Conservation (phyloP, 2,113 vertebrate genomes). For the Xyrauchen texanus region DNA sequence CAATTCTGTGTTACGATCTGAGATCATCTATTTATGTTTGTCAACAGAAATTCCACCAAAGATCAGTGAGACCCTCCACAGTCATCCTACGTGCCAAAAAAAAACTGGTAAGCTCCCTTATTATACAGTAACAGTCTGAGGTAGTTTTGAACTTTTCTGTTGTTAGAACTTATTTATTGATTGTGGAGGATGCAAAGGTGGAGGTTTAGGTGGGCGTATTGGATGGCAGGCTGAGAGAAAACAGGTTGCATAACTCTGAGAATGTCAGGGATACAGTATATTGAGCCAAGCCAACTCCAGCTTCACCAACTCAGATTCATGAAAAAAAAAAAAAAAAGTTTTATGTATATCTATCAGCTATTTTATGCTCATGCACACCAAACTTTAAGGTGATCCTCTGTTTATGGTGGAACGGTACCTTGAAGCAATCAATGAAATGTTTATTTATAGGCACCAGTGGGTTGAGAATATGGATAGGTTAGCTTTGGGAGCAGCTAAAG, state of each 20-base stretch:
- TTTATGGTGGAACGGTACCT: slow-evolving; percentile 51
- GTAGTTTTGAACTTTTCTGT: background rate
- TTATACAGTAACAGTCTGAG: background rate
- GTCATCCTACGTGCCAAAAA: background rate
- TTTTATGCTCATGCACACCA: slow-evolving; percentile 25
- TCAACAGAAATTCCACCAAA: too few species aligned
- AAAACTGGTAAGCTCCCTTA: background rate
- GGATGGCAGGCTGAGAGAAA: slow-evolving; percentile 68
- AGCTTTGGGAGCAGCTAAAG: slow-evolving; percentile 13
- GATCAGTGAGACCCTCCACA: too few species aligned
- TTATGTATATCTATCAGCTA: slow-evolving; percentile 64
- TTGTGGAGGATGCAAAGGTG: slow-evolving; percentile 65
- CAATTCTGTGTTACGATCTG: too few species aligned
- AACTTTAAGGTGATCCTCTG: slow-evolving; percentile 45
- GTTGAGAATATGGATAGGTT: slow-evolving; percentile 26
- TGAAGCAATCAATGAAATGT: slow-evolving; percentile 50
- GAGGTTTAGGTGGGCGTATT: slow-evolving; percentile 67
- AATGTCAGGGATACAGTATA: slow-evolving; percentile 59
- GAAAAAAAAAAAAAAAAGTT: slow-evolving; percentile 59
- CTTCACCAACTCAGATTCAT: slow-evolving; percentile 3
- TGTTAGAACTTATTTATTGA: slow-evolving; percentile 30
- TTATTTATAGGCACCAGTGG: slow-evolving; percentile 47
- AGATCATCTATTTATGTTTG: too few species aligned
- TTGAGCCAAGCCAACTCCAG: slow-evolving; percentile 58
- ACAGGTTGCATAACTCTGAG: slow-evolving; percentile 70